Percentiles rank a stretch among this genome's conserved stretches.
Evolutionary conservation across 2,888 invertebrate genomes (phyloP).

Genomic region (Pandemis corylana): DNA sequence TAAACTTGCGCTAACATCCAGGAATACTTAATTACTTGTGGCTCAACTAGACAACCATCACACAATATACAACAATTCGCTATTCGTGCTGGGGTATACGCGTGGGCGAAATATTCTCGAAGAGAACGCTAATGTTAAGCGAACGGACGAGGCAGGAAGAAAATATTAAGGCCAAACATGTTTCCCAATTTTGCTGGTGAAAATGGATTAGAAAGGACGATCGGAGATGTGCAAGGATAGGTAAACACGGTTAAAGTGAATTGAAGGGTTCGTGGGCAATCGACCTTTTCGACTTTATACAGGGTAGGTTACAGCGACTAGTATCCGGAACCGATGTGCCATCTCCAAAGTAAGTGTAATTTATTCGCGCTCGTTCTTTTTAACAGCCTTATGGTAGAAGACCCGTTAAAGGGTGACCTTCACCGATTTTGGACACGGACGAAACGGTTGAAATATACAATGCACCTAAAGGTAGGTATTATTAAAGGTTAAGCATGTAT

Average conservation of each 20-base stretch:
- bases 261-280: constrained; percentile 24
- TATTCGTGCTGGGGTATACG: neutral
- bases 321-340: constrained; percentile 5
- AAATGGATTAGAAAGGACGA: constrained; percentile 15
- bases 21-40: neutral
- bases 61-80: neutral
- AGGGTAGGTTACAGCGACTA: constrained; percentile 6
- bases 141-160: neutral
- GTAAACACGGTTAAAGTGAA: constrained; percentile 23
- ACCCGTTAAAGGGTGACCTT: too few species aligned
- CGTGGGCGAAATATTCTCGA: neutral
- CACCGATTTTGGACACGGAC: too few species aligned
- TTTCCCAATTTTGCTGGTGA: neutral
- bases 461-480: neutral
- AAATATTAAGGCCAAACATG: neutral
- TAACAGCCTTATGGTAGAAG: neutral
- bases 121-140: neutral
- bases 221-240: constrained; percentile 13
- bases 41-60: neutral
- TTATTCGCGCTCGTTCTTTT: neutral
- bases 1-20: neutral
- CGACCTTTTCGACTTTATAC: constrained; percentile 16
- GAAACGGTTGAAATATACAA: neutral
- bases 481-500: neutral
- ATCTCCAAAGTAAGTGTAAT: constrained; percentile 2